A percentile compares a stretch with the other conserved stretches of the same genome.
phyloP scores from a whole-genome alignment of 2,113 vertebrate genomes.

The Opisthocomus hoazin region DNA sequence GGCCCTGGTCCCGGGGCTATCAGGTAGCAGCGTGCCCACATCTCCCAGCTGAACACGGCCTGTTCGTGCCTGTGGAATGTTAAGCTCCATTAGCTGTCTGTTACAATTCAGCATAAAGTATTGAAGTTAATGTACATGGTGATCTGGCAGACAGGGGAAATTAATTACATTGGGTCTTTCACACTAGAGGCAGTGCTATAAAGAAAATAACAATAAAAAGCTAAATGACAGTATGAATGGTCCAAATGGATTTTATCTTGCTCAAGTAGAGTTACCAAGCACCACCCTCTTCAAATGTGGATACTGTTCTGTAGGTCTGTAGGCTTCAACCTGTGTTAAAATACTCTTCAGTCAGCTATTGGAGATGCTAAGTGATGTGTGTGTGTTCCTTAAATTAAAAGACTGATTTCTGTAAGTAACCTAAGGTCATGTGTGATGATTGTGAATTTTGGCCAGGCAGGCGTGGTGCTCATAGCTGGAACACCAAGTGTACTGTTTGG shows the following conservation, averaged over 20 bases:
- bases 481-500: neutral
- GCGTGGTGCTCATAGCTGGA: neutral
- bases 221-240: neutral
- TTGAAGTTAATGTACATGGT: neutral
- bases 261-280: neutral
- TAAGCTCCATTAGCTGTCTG: neutral
- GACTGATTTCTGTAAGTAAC: neutral
- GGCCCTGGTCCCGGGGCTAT: neutral
- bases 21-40: fast-evolving
- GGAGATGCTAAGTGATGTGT: neutral
- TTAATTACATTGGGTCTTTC: fast-evolving
- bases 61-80: fast-evolving
- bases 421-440: fast-evolving
- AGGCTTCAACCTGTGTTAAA: neutral
- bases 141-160: neutral
- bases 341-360: neutral
- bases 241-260: neutral
- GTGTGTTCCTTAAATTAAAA: neutral
- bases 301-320: neutral
- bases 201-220: neutral
- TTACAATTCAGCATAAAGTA: neutral
- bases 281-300: neutral
- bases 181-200: neutral
- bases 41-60: neutral
- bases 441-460: neutral